Percentiles rank a stretch among this genome's conserved stretches.
These are phyloP conservation scores for Willowsia nigromaculata DNA, from an alignment of 2,888 invertebrate species.

Conservation along the genomic window DNA sequence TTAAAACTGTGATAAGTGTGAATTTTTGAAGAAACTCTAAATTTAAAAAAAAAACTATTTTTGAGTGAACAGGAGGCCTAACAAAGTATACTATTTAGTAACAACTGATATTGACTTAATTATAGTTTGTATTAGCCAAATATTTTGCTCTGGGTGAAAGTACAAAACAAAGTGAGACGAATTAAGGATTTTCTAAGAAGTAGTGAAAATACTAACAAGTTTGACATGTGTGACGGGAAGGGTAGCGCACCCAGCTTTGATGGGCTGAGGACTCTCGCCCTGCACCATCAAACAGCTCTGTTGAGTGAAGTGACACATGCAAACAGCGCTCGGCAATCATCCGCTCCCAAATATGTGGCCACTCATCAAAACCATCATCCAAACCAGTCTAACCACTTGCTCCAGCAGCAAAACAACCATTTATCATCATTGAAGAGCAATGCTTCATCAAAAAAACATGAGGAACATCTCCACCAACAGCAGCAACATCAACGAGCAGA, in stretches of 20 bases:
- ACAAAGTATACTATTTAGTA: background rate
- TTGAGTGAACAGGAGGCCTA: conserved; percentile 2
- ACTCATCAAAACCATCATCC: conserved; percentile 18
- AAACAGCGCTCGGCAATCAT: conserved; percentile 1
- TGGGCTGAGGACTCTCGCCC: conserved; percentile 63
- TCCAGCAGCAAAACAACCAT: background rate
- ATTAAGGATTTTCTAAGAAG: background rate
- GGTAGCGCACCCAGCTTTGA: conserved; percentile 59
- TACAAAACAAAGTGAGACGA: conserved; percentile 2
- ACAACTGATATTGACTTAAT: background rate
- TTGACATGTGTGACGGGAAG: conserved; percentile 55
- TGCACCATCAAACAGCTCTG: conserved; percentile 65
- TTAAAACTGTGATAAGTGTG: conserved; percentile 12
- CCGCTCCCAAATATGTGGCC: conserved; percentile 10
- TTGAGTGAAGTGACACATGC: conserved; percentile 49
- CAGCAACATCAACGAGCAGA: conserved; percentile 1
- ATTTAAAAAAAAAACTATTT: background rate
- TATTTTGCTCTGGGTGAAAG: background rate
- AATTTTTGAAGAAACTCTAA: background rate
- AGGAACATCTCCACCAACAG: too few species aligned
- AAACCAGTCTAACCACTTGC: conserved; percentile 2
- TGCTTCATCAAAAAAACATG: background rate
- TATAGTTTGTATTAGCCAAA: background rate
- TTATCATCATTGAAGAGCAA: background rate
- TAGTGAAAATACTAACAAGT: background rate